Conservation (phyloP, 2,113 vertebrate genomes). For the Nansenia antarctica region DNA sequence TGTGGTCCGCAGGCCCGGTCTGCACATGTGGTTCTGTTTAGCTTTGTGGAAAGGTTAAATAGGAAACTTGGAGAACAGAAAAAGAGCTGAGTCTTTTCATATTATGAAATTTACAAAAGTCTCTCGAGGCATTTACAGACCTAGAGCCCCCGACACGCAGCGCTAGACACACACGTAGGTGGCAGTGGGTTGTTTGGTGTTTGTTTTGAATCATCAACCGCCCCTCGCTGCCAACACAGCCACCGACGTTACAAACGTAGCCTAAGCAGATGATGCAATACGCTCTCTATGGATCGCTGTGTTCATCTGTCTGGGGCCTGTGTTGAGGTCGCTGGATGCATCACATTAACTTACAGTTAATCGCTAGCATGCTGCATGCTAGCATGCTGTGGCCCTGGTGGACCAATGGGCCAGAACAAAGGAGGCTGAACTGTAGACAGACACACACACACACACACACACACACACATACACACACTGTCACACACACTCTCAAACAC, state of each 20-base stretch:
- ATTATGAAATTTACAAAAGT: conserved; percentile 50
- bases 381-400: neutral
- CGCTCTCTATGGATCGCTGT: neutral
- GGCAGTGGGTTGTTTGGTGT: conserved; percentile 29
- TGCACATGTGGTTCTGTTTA: conserved; percentile 77
- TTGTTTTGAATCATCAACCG: neutral
- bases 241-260: too few relatives aligned
- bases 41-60: conserved; percentile 74
- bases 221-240: too few relatives aligned
- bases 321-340: neutral
- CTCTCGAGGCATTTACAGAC: conserved; percentile 55
- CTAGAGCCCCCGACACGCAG: too few relatives aligned
- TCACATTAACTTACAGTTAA: neutral
- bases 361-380: neutral
- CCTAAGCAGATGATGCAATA: conserved; percentile 25
- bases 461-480: too few relatives aligned
- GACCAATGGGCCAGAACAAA: too few relatives aligned
- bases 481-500: too few relatives aligned
- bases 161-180: too few relatives aligned
- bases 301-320: neutral
- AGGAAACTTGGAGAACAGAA: conserved; percentile 66
- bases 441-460: too few relatives aligned
- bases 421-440: neutral
- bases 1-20: conserved; percentile 58
- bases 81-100: conserved; percentile 56